Evolutionary conservation across 1,140 invertebrate species (phyloP).

Genomic region (Argopecten irradians): DNA sequence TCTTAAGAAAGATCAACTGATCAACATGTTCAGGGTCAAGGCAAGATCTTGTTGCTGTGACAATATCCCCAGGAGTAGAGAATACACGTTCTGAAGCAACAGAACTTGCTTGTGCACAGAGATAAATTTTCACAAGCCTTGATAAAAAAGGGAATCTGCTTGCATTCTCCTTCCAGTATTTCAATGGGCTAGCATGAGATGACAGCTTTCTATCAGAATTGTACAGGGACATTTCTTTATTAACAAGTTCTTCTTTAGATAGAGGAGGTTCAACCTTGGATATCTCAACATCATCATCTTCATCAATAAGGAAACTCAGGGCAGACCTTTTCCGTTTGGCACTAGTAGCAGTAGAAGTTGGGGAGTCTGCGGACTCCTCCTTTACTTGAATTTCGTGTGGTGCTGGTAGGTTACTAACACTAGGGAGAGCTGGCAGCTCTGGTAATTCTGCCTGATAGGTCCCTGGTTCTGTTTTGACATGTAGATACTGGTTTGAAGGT

Average conservation of each 20-base stretch:
- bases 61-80: slow-evolving; percentile 27
- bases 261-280: not conserved
- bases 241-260: not conserved
- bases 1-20: slow-evolving; percentile 35
- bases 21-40: slow-evolving; percentile 25
- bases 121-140: not conserved
- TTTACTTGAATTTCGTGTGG: too few relatives aligned
- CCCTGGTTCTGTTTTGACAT: too few relatives aligned
- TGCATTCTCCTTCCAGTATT: not conserved
- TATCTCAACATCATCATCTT: not conserved
- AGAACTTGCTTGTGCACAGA: slow-evolving; percentile 24
- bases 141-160: not conserved
- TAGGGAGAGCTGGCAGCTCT: too few relatives aligned
- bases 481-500: not conserved
- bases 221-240: not conserved
- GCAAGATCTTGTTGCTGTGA: slow-evolving; percentile 26
- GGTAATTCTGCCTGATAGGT: too few relatives aligned
- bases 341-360: slow-evolving; percentile 32
- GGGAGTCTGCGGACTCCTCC: too few relatives aligned
- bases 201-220: not conserved
- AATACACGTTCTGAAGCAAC: slow-evolving; percentile 33
- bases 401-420: too few relatives aligned
- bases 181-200: not conserved
- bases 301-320: not conserved
- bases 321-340: slow-evolving; percentile 26